A percentile compares a stretch with the other conserved stretches of the same genome.
These are phyloP conservation scores for Drosophila silvestris DNA, from an alignment of 2,888 invertebrate species.

Conservation along the genomic window DNA sequence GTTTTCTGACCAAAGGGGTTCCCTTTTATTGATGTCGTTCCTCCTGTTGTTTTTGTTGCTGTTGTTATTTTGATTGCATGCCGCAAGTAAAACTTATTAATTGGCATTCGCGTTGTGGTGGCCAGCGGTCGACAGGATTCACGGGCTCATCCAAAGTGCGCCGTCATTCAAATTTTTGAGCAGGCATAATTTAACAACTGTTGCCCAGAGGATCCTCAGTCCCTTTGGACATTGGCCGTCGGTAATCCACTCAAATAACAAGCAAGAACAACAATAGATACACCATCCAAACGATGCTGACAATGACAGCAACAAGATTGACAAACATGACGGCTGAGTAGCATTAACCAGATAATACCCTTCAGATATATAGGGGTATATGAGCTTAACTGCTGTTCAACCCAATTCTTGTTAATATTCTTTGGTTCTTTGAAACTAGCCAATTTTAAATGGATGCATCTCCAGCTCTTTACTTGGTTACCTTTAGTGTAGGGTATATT, in stretches of 20 bases:
- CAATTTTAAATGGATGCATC: neutral
- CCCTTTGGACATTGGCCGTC: slow-evolving; percentile 68
- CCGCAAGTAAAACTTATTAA: slow-evolving; percentile 77
- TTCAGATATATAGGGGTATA: slow-evolving; percentile 17
- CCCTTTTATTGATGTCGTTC: slow-evolving; percentile 27
- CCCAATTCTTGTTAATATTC: neutral
- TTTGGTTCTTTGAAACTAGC: neutral
- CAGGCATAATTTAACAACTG: slow-evolving; percentile 77
- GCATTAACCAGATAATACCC: slow-evolving; percentile 47
- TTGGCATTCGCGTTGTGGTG: slow-evolving; percentile 74
- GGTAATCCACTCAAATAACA: slow-evolving; percentile 75
- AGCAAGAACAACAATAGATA: slow-evolving; percentile 42
- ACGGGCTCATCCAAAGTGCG: slow-evolving; percentile 47
- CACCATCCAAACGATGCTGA: slow-evolving; percentile 38
- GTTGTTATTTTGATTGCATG: slow-evolving; percentile 56
- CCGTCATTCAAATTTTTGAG: slow-evolving; percentile 73
- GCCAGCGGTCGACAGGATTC: slow-evolving; percentile 33
- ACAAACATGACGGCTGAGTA: slow-evolving; percentile 20
- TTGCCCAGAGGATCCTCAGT: slow-evolving; percentile 26
- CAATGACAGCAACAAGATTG: slow-evolving; percentile 50
- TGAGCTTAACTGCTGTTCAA: neutral
- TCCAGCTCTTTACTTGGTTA: neutral
- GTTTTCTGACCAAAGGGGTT: slow-evolving; percentile 44
- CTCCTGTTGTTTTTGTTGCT: slow-evolving; percentile 6
- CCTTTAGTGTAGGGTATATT: slow-evolving; percentile 2